Conservation (phyloP, 1,140 invertebrate genomes). For the Drosophila subpulchrella region DNA sequence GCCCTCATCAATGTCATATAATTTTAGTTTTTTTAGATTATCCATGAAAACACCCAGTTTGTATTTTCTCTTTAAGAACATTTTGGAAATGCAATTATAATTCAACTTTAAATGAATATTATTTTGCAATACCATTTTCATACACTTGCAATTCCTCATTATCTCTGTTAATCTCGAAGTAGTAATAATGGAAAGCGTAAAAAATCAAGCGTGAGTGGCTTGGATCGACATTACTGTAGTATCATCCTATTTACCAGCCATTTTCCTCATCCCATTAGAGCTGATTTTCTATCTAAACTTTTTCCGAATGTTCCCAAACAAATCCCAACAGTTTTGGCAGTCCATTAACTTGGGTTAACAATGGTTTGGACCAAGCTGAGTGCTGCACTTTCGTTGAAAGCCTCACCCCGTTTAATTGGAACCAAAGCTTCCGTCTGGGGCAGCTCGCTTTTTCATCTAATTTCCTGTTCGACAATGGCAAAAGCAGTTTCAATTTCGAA, state of each 20-base stretch:
- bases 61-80: no score
- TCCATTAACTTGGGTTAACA: conserved; percentile 15
- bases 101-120: no score
- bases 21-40: not conserved
- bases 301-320: conserved; percentile 1
- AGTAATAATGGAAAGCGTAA: no score
- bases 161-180: no score
- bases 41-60: no score
- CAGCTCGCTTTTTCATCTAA: conserved; percentile 35
- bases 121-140: no score
- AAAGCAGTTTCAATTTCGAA: conserved; percentile 49
- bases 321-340: conserved; percentile 6
- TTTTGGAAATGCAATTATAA: no score
- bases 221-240: not conserved
- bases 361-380: not conserved
- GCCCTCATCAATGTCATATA: not conserved
- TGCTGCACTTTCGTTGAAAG: conserved; percentile 36
- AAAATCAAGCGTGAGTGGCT: not conserved
- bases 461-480: conserved; percentile 46
- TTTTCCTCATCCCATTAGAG: not conserved
- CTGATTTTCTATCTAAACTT: not conserved
- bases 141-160: not conserved
- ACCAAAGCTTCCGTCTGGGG: conserved; percentile 30
- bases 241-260: not conserved
- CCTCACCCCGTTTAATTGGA: conserved; percentile 23